Base-by-base conservation (phyloP, 2,888 invertebrate genomes). In the Parapristionchus giblindavisi region DNA sequence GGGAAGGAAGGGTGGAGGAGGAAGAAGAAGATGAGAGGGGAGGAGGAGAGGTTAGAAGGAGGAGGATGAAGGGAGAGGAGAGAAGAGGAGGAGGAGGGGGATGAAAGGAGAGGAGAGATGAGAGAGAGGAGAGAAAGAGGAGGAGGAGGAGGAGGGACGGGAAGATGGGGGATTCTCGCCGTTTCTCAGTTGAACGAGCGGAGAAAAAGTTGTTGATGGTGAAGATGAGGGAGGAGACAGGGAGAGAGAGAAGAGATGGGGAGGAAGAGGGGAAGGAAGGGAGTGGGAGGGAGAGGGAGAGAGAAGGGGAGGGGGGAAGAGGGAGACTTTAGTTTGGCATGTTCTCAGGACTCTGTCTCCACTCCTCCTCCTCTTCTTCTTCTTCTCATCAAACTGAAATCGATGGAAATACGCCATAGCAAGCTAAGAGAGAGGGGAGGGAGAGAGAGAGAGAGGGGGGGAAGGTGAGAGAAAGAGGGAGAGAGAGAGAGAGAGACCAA, bases 111-210 rank as follows among this genome's bases (percentile, higher is more conserved):
- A 52, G 24, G 52, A 4, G 3, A 24, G 52, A n/a, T 14, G n/a
- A n/a, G 29, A 56, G 56, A 32, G 56, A 29, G 11, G 14, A 21
- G 56, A 29, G 54, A 32, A 54, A 32, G 32, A 4, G 54, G 54
- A 56, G 29, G 51, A 51, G 56, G 56, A 56, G 56, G 51, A n/a
- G 56, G 56, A 56, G 27, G 56, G 56, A 6, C 29, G 56, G 56
- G 32, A 17, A 52, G 14, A n/a, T 17, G 56, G 56, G 21, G 3
- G 56, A 14, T n/a, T n/a, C n/a, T n/a, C n/a, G n/a, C n/a, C n/a
- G n/a, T n/a, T n/a, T n/a, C n/a, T n/a, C n/a, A n/a, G n/a, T n/a
- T n/a, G n/a, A n/a, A n/a, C n/a, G n/a, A n/a, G n/a, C n/a, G n/a
- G n/a, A n/a, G n/a, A n/a, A n/a, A n/a, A n/a, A n/a, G n/a, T n/a